Conservation (phyloP, 2,797 vertebrate species). For the Fistularia tabacaria region DNA sequence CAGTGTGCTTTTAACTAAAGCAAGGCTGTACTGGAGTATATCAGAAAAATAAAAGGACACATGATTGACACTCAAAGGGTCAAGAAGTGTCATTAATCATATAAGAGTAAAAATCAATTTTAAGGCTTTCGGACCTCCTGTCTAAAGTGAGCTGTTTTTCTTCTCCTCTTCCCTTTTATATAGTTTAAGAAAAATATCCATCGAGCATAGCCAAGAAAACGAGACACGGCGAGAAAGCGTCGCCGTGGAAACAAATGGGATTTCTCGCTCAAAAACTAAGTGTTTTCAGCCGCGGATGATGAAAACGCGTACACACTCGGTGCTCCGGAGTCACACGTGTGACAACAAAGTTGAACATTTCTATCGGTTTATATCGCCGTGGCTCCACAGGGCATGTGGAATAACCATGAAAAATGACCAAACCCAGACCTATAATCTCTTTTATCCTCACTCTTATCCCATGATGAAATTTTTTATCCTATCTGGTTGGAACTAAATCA, state of each 20-base stretch:
- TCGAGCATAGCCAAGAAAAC: constrained; percentile 63
- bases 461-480: background rate
- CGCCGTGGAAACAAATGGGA: constrained; percentile 64
- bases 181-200: constrained; percentile 61
- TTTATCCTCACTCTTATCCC: background rate
- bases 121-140: too few species aligned
- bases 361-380: constrained; percentile 27
- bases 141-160: constrained; percentile 5
- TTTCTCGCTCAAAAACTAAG: constrained; percentile 53
- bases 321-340: constrained; percentile 38
- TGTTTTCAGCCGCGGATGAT: constrained; percentile 51
- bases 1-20: too few species aligned
- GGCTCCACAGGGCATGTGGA: constrained; percentile 8
- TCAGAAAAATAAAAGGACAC: too few species aligned
- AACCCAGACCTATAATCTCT: constrained; percentile 3
- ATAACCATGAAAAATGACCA: constrained; percentile 21
- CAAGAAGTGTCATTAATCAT: too few species aligned
- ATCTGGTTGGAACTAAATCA: too few species aligned
- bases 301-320: constrained; percentile 51
- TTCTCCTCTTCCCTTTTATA: constrained; percentile 31
- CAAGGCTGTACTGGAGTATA: too few species aligned
- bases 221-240: constrained; percentile 38
- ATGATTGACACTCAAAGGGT: too few species aligned
- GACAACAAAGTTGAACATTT: constrained; percentile 25
- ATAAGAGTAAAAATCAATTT: too few species aligned